Base-by-base conservation (phyloP, 1,140 invertebrate genomes). In the Eueides isabella region DNA sequence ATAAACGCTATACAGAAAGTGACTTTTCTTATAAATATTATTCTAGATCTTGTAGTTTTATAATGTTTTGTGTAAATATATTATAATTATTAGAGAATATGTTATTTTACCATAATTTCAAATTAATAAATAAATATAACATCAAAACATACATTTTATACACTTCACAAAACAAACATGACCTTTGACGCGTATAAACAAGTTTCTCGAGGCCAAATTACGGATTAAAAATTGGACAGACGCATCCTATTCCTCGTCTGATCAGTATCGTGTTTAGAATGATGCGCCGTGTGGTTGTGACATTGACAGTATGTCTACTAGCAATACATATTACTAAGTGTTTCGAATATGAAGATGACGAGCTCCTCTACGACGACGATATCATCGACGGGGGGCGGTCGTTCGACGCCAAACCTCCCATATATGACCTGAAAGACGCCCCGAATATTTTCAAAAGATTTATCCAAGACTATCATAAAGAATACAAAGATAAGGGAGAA, bases 351-450 rank as follows among this genome's bases (percentile, higher is more conserved):
- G 66, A 72, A 71, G 67, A 74, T 0, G 78, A 80, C 23, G 78
- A 80, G 65, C 16, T 30, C 16, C 14, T 31, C 61, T 69, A 78
- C 6, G 71, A 75, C 6, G 72, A 79, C 2, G 70, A 80, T 38
- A 67, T 76, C 61, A 30, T 69, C 19, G 74, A 77, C 19, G 77
- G 80, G 61, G 70, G 48, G 61, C 74, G 38, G 41, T 71, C 67
- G 1, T 11, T 72, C 1, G 69, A 79, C 16, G 61, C 67, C 30
- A 70, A 77, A 61, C 70, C 68, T 67, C 78, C 76, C 0, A 65
- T 78, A 6, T 91, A 89, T 66, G 68, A 91, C 38, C 38, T 89
- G 30, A 80, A 83, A 28, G 81, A 91, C 26, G 83, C 86, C 5
- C 77, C 80, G 26, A 61, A 75, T 26, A 61, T 89, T 11, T 91